Conservation (phyloP, 2,797 vertebrate species). For the Muscicapa comitata region DNA sequence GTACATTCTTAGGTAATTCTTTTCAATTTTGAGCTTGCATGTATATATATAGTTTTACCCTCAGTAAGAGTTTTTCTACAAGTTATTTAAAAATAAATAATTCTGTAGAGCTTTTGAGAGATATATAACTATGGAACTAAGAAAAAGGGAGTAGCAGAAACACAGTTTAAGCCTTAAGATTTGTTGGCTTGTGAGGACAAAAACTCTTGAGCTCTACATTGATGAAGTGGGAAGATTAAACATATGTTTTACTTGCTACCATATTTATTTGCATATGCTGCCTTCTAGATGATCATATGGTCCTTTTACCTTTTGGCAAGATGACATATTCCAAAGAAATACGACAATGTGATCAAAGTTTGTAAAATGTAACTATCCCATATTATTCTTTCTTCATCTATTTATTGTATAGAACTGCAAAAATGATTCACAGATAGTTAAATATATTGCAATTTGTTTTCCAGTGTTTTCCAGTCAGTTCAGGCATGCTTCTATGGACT, state of each 20-base stretch:
- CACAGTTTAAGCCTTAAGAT: background rate
- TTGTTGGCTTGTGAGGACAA: background rate
- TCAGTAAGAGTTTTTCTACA: background rate
- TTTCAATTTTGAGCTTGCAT: background rate
- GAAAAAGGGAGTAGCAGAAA: background rate
- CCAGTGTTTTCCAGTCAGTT: background rate
- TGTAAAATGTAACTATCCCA: background rate
- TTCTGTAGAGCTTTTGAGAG: background rate
- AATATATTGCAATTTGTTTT: background rate
- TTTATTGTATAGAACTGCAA: background rate
- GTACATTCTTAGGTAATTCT: background rate
- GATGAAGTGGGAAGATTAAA: conserved; percentile 55
- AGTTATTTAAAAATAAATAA: background rate
- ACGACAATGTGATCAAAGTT: conserved; percentile 18
- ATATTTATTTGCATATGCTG: conserved; percentile 63
- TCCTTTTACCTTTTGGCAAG: conserved; percentile 63
- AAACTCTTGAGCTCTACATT: conserved; percentile 44
- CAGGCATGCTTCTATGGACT: background rate
- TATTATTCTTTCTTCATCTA: background rate
- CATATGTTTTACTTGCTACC: conserved; percentile 59
- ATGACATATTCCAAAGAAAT: conserved; percentile 32
- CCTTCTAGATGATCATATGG: conserved; percentile 58
- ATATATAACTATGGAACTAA: background rate
- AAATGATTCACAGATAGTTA: background rate
- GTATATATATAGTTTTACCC: background rate